Conservation (phyloP, 2,113 vertebrate genomes). For the Coptodon rendalli region DNA sequence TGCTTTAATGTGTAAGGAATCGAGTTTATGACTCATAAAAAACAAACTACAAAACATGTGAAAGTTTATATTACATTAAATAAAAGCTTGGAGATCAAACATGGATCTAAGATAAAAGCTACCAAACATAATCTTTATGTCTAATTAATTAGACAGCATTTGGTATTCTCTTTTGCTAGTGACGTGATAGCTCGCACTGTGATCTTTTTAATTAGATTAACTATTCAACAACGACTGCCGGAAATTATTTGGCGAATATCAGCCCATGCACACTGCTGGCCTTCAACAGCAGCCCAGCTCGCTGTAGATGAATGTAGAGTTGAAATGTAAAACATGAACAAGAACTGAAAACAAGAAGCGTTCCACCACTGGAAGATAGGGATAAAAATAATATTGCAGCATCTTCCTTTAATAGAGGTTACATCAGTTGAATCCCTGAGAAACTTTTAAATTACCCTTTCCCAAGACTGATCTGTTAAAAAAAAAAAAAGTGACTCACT, state of each 20-base stretch:
- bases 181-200: not conserved
- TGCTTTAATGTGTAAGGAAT: not conserved
- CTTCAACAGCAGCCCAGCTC: not conserved
- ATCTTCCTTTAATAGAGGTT: not conserved
- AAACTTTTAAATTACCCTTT: not conserved
- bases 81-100: not conserved
- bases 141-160: not conserved
- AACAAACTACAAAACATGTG: not conserved
- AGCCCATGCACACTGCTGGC: not conserved
- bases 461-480: not conserved
- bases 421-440: not conserved
- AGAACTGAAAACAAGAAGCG: not conserved
- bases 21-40: not conserved
- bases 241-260: not conserved
- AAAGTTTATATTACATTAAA: not conserved
- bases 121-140: not conserved
- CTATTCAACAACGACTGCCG: not conserved
- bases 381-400: not conserved
- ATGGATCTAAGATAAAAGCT: not conserved
- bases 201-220: not conserved
- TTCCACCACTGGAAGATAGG: not conserved
- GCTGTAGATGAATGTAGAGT: not conserved
- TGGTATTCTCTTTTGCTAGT: not conserved
- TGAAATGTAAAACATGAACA: not conserved
- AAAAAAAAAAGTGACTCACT: not conserved